Evolutionary conservation across 92 coral and sea anemone species (phyloP).

Genomic region (Diadumene lineata): DNA sequence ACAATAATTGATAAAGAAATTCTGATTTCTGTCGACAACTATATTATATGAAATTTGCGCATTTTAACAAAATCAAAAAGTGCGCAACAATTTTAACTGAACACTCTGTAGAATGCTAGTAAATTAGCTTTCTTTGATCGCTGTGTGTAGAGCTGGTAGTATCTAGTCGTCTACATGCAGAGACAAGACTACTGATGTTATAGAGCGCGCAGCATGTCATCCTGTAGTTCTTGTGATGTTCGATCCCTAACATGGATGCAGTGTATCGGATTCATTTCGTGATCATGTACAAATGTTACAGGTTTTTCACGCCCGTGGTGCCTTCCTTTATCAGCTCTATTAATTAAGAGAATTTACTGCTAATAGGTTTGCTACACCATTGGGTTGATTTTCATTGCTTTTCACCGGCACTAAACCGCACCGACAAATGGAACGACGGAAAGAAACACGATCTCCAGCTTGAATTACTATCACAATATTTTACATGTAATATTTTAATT

Average conservation of each 20-base stretch:
- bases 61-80: neutral
- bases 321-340: conserved; percentile 72
- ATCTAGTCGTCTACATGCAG: no score
- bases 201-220: no score
- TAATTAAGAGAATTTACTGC: conserved; percentile 84
- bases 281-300: neutral
- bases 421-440: conserved; percentile 53
- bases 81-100: no score
- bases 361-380: conserved; percentile 73
- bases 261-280: neutral
- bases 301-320: conserved; percentile 17
- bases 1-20: no score
- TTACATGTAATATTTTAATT: conserved; percentile 70
- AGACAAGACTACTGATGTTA: no score
- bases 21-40: no score
- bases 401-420: conserved; percentile 33
- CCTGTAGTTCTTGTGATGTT: no score
- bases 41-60: no score
- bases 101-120: no score
- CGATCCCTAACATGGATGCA: no score
- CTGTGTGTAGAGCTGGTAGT: no score
- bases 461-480: conserved; percentile 82
- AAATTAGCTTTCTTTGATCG: no score
- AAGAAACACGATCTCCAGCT: conserved; percentile 79
- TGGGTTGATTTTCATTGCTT: conserved; percentile 50